Percentiles rank a stretch among this genome's conserved stretches.
These are phyloP conservation scores for Zosterops pallidus DNA, from an alignment of 2,113 vertebrate species.

Conservation along the genomic window DNA sequence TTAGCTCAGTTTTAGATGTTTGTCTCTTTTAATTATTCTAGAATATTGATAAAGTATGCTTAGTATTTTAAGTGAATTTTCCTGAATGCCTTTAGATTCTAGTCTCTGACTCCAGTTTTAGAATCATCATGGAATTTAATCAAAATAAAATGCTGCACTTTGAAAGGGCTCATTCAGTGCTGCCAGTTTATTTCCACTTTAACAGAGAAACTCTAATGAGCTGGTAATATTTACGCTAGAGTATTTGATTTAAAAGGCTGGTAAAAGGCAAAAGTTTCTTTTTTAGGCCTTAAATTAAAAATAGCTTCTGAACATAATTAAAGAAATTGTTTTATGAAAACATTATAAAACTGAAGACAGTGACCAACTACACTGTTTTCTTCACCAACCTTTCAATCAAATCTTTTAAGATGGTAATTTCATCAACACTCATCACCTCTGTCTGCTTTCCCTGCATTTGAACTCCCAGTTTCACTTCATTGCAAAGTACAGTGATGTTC, in stretches of 20 bases:
- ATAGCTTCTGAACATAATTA: constrained; percentile 55
- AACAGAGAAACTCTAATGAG: constrained; percentile 19
- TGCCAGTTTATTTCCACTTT: constrained; percentile 24
- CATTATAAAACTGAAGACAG: constrained; percentile 13
- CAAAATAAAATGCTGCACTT: constrained; percentile 34
- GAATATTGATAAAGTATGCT: not conserved
- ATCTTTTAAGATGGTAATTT: constrained; percentile 17
- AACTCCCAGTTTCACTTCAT: not conserved
- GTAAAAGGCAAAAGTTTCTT: constrained; percentile 24
- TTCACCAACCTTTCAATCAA: not conserved
- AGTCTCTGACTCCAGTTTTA: constrained; percentile 23
- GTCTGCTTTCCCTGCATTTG: not conserved
- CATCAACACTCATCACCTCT: not conserved
- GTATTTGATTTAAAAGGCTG: constrained; percentile 60
- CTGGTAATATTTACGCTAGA: constrained; percentile 37
- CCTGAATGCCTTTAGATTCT: constrained; percentile 31
- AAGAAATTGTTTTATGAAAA: constrained; percentile 38
- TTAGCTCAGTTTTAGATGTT: constrained; percentile 26
- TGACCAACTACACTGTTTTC: constrained; percentile 15
- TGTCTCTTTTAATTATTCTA: not conserved
- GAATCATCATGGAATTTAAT: constrained; percentile 55
- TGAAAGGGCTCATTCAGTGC: constrained; percentile 11
- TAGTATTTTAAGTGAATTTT: constrained; percentile 46
- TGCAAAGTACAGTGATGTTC: not conserved
- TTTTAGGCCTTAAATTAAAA: constrained; percentile 58